A percentile compares a stretch with the other conserved stretches of the same genome.
Evolutionary conservation across 2,797 vertebrate species (phyloP).

Genomic region (Zalophus californianus): DNA sequence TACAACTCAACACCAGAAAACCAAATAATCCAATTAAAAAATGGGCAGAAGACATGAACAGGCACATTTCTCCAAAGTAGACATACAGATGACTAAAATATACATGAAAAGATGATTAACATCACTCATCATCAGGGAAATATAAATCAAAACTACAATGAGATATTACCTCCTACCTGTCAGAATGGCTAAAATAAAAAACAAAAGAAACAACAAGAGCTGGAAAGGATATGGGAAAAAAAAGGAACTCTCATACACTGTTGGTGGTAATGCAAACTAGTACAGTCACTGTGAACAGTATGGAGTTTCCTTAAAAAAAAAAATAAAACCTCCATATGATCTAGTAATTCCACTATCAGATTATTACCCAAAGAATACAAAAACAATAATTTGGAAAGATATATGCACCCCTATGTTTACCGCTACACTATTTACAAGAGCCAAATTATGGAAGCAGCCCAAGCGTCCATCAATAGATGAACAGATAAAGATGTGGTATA

Average conservation of each 20-base stretch:
- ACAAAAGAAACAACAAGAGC: not conserved
- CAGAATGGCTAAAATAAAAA: not conserved
- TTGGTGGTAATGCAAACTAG: not conserved
- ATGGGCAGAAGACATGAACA: not conserved
- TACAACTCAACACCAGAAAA: not conserved
- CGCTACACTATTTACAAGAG: not conserved
- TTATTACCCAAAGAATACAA: not conserved
- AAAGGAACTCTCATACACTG: not conserved
- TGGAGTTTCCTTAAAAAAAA: not conserved
- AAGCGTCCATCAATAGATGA: not conserved
- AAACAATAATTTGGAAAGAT: not conserved
- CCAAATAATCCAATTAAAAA: not conserved
- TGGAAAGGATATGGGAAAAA: not conserved
- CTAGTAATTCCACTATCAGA: not conserved
- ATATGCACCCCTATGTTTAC: not conserved
- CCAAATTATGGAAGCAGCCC: not conserved
- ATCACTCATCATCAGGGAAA: not conserved
- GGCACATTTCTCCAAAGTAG: not conserved
- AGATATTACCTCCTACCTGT: not conserved
- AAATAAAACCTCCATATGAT: not conserved
- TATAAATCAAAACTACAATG: not conserved
- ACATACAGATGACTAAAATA: not conserved
- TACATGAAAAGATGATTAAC: not conserved
- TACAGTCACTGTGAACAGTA: not conserved
- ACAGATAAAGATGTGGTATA: not conserved